Evolutionary conservation across 2,888 invertebrate genomes (phyloP).

Genomic region (Acrobasis consociella): DNA sequence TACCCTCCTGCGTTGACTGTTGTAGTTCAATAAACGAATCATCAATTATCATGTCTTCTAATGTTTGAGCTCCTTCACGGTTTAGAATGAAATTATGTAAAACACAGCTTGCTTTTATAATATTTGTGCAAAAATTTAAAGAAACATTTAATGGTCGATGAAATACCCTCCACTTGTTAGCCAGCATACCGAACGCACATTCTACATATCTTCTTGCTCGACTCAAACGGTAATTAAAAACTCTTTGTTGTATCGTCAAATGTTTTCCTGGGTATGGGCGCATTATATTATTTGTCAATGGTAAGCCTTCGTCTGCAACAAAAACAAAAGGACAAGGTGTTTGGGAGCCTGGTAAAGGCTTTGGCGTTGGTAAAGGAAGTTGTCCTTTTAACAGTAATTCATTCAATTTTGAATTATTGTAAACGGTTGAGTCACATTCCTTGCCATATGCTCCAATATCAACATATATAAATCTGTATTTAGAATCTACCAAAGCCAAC

Average conservation of each 20-base stretch:
- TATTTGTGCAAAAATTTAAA: too few species aligned
- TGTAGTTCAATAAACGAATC: too few species aligned
- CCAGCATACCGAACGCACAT: background rate
- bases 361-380: background rate
- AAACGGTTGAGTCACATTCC: too few species aligned
- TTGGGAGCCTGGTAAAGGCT: background rate
- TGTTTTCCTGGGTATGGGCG: background rate
- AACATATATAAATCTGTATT: background rate
- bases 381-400: too few species aligned
- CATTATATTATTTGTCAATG: background rate
- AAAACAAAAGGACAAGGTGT: background rate
- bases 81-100: too few species aligned
- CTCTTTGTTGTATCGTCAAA: background rate
- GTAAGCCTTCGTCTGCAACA: background rate
- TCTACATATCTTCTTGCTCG: background rate
- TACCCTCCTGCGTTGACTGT: too few species aligned
- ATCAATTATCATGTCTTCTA: too few species aligned
- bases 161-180: background rate
- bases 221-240: background rate
- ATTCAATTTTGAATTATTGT: too few species aligned
- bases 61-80: too few species aligned
- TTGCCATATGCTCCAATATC: too few species aligned
- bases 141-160: background rate
- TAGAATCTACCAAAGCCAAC: background rate
- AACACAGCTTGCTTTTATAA: too few species aligned